Evolutionary conservation across 2,113 vertebrate genomes (phyloP).

Genomic region (Grus americana): DNA sequence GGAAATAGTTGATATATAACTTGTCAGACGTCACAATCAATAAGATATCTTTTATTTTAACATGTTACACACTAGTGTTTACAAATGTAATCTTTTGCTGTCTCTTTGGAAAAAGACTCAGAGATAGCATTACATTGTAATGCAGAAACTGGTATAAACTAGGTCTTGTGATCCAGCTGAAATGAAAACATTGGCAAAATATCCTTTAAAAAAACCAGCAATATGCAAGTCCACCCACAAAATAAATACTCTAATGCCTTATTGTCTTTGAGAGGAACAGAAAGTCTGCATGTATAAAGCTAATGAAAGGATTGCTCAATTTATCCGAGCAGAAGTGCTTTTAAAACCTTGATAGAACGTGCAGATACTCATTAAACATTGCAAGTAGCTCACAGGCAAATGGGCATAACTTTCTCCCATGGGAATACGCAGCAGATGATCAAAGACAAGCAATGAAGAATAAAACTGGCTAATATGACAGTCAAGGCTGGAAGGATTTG

Average conservation of each 20-base stretch:
- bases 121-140: background rate
- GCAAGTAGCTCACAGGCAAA: slow-evolving; percentile 48
- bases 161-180: background rate
- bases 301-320: slow-evolving; percentile 14
- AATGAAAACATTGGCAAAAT: background rate
- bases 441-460: slow-evolving; percentile 58
- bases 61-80: background rate
- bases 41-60: background rate
- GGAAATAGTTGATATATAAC: background rate
- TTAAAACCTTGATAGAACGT: slow-evolving; percentile 16
- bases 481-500: slow-evolving; percentile 55
- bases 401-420: slow-evolving; percentile 26
- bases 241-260: slow-evolving; percentile 6
- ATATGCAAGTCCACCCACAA: background rate
- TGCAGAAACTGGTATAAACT: slow-evolving; percentile 8
- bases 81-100: background rate
- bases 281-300: background rate
- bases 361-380: slow-evolving; percentile 42
- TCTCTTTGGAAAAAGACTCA: background rate
- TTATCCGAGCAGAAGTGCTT: background rate
- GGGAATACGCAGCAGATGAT: slow-evolving; percentile 49
- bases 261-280: background rate
- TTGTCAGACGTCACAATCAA: background rate
- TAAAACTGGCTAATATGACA: slow-evolving; percentile 63
- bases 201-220: background rate